Base-by-base conservation (phyloP, 1,140 invertebrate genomes). In the Cydia fagiglandana region DNA sequence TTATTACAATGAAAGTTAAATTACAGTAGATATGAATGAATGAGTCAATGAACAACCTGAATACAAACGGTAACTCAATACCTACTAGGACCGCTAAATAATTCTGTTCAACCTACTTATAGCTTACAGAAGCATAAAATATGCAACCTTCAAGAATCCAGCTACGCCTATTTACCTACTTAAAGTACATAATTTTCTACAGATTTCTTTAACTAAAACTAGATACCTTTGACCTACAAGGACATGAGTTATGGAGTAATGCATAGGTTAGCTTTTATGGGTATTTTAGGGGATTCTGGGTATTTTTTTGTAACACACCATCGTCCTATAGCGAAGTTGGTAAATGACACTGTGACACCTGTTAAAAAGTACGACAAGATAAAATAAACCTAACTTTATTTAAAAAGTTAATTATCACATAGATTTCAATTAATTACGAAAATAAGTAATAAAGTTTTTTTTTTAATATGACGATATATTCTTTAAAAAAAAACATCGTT, bases 261-360 rank as follows among this genome's bases (percentile, higher is more conserved):
- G 24, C 1, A 7, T 12, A 61, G 9, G 56, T 20, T 20, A 61
- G 56, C 56, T 61, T 61, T 24, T 24, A 24, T 24, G 20, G 28
- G 15, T 47, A 74, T 47, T 24, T 5, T 53, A 10, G 7, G 17
- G 15, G 20, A 30, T 45, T 75, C 15, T 64, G 76, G 78, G 76
- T 74, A 77, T 78, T 30, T 28, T n/a, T 76, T 80, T 75, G 50
- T 78, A 83, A 91, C 89, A 89, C 87, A 91, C 89, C 89, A 88
- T 88, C 78, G 82, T 84, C 83, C 80, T 89, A 89, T 79, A 89
- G 85, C 76, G 86, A 81, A 81, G 87, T 87, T 76, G 87, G 84
- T 82, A 82, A 75, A 79, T 83, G 78, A 78, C 83, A 86, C 76
- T 83, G 84, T 75, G 88, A 83, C 81, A 90, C 88, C 88, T 90